Base-by-base conservation (phyloP, 2,113 vertebrate genomes). In the Phoxinus phoxinus region DNA sequence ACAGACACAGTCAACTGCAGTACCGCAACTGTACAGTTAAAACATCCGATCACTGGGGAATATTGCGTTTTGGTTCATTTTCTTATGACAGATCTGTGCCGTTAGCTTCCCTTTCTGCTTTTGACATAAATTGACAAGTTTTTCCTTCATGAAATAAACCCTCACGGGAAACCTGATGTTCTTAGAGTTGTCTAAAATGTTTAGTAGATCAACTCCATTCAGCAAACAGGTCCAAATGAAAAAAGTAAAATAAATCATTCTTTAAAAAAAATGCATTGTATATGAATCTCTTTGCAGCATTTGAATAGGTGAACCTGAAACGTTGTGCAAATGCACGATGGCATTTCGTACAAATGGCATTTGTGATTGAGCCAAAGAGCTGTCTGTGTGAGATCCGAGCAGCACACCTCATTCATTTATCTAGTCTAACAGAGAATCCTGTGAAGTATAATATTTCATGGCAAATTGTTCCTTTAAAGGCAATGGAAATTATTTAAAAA, bases 41-140 rank as follows among this genome's bases (percentile, higher is more conserved):
- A 65, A 81, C 23, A 46, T 15, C 7, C 21, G 78, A 81, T 25
- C 59, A 65, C 59, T 44, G 11, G 59, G 37, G 78, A 81, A 65
- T 65, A 48, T 65, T 65, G 78, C n/a, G 2, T 30, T 65, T 48
- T 79, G 76, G 53, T 59, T 63, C 27, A 81, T 81, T 63, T 48
- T 63, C 59, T 48, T 48, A 25, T 21, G 12, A 61, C 77, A 80
- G 35, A 59, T 63, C 77, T 59, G 6, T 80, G 58, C 77, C 35
- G 32, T 63, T 37, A 63, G 35, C 35, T 61, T 63, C 37, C 56
- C 23, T 59, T 21, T 80, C 12, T 44, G 58, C 56, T 17, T 80
- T 61, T 81, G 78, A 81, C 37, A 81, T 37, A 81, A 77, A 77
- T 21, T 77, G 48, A 77, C 74, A 77, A 51, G 48, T 65, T 65